phyloP scores from a whole-genome alignment of 2,888 invertebrate genomes.

The Agrotis puta region DNA sequence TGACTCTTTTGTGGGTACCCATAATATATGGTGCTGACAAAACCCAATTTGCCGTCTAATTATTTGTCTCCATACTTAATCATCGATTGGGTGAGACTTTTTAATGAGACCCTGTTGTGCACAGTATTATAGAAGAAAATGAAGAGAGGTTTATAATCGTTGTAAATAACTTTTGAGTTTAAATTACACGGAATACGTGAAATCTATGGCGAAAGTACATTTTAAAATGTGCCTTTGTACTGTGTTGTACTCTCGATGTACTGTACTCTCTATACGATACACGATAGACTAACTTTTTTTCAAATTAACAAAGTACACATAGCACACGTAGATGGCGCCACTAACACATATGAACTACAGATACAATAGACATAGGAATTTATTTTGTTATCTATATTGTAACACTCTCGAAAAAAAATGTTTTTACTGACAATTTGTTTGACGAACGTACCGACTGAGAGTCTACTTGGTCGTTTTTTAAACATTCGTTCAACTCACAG shows the following conservation, averaged over 20 bases:
- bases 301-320: too few relatives aligned
- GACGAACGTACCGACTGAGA: too few relatives aligned
- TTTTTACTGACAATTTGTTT: too few relatives aligned
- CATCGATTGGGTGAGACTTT: constrained; percentile 3
- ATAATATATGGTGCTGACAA: background rate
- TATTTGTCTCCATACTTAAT: background rate
- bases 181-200: background rate
- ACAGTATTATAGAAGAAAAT: background rate
- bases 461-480: background rate
- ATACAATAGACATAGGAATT: too few relatives aligned
- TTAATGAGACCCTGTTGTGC: background rate
- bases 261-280: too few relatives aligned
- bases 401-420: too few relatives aligned
- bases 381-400: too few relatives aligned
- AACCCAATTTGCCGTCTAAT: background rate
- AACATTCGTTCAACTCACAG: too few relatives aligned
- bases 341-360: too few relatives aligned
- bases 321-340: too few relatives aligned
- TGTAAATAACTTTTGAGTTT: background rate
- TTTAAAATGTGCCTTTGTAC: background rate
- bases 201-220: background rate
- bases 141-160: background rate
- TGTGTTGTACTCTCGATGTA: too few relatives aligned
- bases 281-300: too few relatives aligned
- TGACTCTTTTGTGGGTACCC: background rate